These are phyloP conservation scores for Oncorhynchus tshawytscha DNA, from an alignment of 2,113 vertebrate genomes.

Conservation along the genomic window DNA sequence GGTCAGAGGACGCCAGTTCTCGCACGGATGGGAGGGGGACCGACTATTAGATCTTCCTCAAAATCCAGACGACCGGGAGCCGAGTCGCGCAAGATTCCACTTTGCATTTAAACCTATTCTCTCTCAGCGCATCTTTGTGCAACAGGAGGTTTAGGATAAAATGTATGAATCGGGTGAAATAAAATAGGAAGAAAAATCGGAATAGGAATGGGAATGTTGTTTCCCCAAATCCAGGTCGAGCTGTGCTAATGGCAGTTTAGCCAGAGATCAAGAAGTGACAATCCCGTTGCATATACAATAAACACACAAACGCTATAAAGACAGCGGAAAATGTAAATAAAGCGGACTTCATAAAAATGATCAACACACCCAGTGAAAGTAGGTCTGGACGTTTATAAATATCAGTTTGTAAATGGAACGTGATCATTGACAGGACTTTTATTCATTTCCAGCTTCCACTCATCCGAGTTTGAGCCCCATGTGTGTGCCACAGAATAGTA, in stretches of 20 bases:
- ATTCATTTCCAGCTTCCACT: constrained; percentile 23
- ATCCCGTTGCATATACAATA: constrained; percentile 28
- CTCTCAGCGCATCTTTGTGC: constrained; percentile 79
- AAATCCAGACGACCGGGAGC: constrained; percentile 36
- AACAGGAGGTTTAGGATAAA: constrained; percentile 75
- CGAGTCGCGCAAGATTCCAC: constrained; percentile 48
- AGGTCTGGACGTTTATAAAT: constrained; percentile 16
- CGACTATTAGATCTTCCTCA: constrained; percentile 46
- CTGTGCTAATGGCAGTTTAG: constrained; percentile 36
- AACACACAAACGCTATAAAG: constrained; percentile 12
- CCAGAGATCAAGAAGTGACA: constrained; percentile 37
- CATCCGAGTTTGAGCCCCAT: constrained; percentile 21
- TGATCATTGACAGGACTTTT: neutral
- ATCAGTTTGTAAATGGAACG: constrained; percentile 12
- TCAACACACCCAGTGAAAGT: constrained; percentile 12
- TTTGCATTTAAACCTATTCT: constrained; percentile 66
- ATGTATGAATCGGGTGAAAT: constrained; percentile 67
- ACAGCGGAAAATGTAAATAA: constrained; percentile 12
- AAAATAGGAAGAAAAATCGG: constrained; percentile 27
- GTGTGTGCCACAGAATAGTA: neutral
- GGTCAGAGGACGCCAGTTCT: constrained; percentile 80
- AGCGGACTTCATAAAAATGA: neutral
- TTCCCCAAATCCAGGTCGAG: constrained; percentile 19
- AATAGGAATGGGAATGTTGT: constrained; percentile 19
- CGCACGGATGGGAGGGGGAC: constrained; percentile 71